phyloP scores from a whole-genome alignment of 2,113 vertebrate species.

The Paradoxurus hermaphroditus region DNA sequence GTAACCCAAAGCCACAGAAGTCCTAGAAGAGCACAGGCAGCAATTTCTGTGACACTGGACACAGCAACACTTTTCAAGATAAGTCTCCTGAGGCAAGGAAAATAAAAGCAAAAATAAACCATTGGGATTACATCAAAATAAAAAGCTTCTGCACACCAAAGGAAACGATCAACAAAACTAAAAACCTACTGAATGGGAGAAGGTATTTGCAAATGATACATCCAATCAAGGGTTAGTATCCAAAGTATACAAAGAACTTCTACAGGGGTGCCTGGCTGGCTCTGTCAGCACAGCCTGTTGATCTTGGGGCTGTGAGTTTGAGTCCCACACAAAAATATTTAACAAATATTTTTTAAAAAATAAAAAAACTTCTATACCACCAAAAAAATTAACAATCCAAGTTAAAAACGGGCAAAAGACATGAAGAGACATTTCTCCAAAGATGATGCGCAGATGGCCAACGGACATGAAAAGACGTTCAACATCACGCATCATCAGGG shows the following conservation, averaged over 20 bases:
- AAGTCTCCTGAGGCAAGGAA: not conserved
- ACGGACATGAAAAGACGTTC: not conserved
- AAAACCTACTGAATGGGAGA: not conserved
- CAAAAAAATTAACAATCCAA: not conserved
- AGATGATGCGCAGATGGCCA: not conserved
- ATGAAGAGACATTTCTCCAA: not conserved
- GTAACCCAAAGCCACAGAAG: not conserved
- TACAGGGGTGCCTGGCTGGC: not conserved
- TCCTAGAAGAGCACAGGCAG: not conserved
- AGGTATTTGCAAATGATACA: not conserved
- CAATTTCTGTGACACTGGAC: not conserved
- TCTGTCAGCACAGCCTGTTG: not conserved
- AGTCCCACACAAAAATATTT: not conserved
- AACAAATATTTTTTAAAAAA: not conserved
- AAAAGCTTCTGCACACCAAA: not conserved
- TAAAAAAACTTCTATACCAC: not conserved
- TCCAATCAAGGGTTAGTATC: not conserved
- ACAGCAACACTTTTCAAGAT: not conserved
- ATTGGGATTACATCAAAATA: not conserved
- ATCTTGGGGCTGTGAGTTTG: not conserved
- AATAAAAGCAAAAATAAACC: not conserved
- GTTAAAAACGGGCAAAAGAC: not conserved
- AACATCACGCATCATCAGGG: not conserved
- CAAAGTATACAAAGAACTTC: not conserved
- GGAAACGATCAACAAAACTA: not conserved